Evolutionary conservation across 2,113 vertebrate species (phyloP).

Genomic region (Cheilinus undulatus): DNA sequence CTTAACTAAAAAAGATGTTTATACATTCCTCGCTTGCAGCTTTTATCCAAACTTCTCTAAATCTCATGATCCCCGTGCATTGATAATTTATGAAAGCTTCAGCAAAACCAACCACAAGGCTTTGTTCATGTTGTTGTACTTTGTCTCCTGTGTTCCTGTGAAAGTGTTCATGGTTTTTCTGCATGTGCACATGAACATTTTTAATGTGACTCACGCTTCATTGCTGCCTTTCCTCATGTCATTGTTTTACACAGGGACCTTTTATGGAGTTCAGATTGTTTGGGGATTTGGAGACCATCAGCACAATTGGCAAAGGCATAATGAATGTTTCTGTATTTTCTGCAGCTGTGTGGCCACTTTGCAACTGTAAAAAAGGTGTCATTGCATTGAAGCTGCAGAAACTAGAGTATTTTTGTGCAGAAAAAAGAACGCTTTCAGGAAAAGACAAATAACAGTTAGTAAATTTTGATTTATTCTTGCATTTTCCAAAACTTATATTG

Average conservation of each 20-base stretch:
- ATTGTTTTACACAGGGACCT: slow-evolving; percentile 74
- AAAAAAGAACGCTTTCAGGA: slow-evolving; percentile 27
- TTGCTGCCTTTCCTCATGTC: slow-evolving; percentile 60
- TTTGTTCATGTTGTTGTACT: slow-evolving; percentile 10
- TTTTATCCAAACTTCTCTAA: slow-evolving; percentile 40
- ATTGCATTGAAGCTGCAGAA: slow-evolving; percentile 28
- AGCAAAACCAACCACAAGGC: slow-evolving; percentile 6
- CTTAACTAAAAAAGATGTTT: slow-evolving; percentile 10
- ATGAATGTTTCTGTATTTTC: slow-evolving; percentile 54
- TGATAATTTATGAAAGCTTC: slow-evolving; percentile 50
- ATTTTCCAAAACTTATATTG: slow-evolving; percentile 26
- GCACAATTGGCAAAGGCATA: slow-evolving; percentile 59
- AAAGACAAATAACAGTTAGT: slow-evolving; percentile 35
- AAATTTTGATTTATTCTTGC: slow-evolving; percentile 44
- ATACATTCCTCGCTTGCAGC: background rate
- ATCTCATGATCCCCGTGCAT: slow-evolving; percentile 31
- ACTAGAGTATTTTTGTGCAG: background rate
- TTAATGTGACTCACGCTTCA: slow-evolving; percentile 64
- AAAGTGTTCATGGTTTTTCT: slow-evolving; percentile 26
- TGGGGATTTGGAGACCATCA: slow-evolving; percentile 80
- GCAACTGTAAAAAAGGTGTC: slow-evolving; percentile 27
- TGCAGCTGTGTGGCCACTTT: slow-evolving; percentile 33
- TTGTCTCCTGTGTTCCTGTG: background rate
- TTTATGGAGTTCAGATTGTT: slow-evolving; percentile 77
- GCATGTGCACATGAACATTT: slow-evolving; percentile 37